Evolutionary conservation across 2,888 invertebrate species (phyloP), one percentile per base, ranked within the genome.

Genomic region (Eulithis prunata): DNA sequence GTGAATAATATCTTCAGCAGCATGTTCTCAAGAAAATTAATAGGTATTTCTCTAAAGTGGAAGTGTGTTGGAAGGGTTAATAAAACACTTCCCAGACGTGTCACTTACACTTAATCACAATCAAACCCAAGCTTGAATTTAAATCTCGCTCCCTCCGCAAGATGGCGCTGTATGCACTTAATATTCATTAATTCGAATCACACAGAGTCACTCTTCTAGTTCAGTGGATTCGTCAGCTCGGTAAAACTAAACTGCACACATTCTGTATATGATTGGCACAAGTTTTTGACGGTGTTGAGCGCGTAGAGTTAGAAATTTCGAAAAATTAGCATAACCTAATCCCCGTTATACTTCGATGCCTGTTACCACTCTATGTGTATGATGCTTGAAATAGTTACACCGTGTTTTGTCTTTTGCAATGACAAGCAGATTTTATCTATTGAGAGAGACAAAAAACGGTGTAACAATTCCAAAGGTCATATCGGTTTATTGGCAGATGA

Each of bases 101-200:
- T 67, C 67, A 63, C 63, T 64, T 67, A 67, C 67, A 54, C 64
- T 67, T 64, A 55, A 67, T 67, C 67, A 63, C 67, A 63, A 64
- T 64, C 67, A 63, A 67, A 68, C 57, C 14, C 57, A 62, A 62
- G 55, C 57, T 64, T 64, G 55, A 57, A 60, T 68, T 68, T 68
- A 64, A 68, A 68, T 68, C 57, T 54, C 54, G 53, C 57, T 45
- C 66, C 68, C 68, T 60, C 59, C 57, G 57, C 61, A 51, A 68
- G 68, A 62, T 68, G 64, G 64, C 63, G 32, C 32, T 63, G 68
- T 61, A 61, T 82, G 81, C 84, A 85, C 86, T 90, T 89, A 89
- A 87, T 90, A 89, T 90, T 90, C 90, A 92, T 91, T 89, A 88
- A 86, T 87, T 84, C 79, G 71, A 78, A 76, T 77, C 79, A 77